Base-by-base conservation (phyloP, 2,888 invertebrate species). In the Cheiracanthium punctorium region DNA sequence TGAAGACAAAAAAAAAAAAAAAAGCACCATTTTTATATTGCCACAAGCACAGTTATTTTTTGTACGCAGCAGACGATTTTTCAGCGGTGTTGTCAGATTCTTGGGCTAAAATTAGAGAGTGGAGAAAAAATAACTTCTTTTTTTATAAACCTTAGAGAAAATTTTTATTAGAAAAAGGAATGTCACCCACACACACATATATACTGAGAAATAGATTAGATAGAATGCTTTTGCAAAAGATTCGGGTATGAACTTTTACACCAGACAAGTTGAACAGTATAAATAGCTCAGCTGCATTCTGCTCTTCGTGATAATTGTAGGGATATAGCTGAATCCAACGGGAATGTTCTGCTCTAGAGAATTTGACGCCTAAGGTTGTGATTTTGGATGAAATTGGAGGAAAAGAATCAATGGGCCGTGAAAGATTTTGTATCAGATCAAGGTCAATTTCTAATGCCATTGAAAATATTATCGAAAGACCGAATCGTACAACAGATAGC, bases 291-390 rank as follows among this genome's bases (percentile, higher is more conserved):
- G 58, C 20, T 24, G 12, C 24, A 48, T 58, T 24, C 2, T 58
- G 20, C 58, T 58, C 17, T 58, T 5, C 58, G 58, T 58, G 24
- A 48, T 48, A 48, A 58, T 58, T 58, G 4, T 58, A 24, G 24
- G 24, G 24, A n/a, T n/a, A 24, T 20, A 24, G 58, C 24, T 20
- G 7, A 48, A 58, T 58, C 24, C 20, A 58, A 58, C 58, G 58
- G 24, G 58, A 58, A 58, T 58, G 58, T 58, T 58, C 58, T 58
- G 58, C 58, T 24, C 58, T 58, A 58, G 20, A 58, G 58, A 17
- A 24, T 58, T 5, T 12, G 24, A 5, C 58, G 58, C 24, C 17
- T 24, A 20, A 58, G 12, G 24, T 24, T 24, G 24, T 58, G 24
- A 7, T 58, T 58, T 58, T 24, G 5, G 5, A 24, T 5, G 20